These are phyloP conservation scores for Gymnodraco acuticeps DNA, from an alignment of 2,797 vertebrate genomes.

Conservation along the genomic window DNA sequence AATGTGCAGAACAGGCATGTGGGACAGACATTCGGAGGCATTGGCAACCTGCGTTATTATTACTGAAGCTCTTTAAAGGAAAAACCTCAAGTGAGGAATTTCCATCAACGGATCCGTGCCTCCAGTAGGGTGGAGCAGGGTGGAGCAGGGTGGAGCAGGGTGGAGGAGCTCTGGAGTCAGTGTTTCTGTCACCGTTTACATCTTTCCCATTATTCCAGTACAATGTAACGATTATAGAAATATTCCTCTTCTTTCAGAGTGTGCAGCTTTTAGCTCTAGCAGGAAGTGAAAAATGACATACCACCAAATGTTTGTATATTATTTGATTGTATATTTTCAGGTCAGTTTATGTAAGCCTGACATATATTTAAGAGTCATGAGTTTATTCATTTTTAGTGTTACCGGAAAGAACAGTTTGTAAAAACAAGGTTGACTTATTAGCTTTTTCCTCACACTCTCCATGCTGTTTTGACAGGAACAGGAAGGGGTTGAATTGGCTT, in stretches of 20 bases:
- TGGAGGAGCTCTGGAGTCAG: not conserved
- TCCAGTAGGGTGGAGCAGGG: not conserved
- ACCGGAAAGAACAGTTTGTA: not conserved
- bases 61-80: conserved; percentile 14
- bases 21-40: too few species aligned
- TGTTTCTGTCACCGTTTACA: not conserved
- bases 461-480: not conserved
- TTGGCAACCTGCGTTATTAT: not conserved
- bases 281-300: too few species aligned
- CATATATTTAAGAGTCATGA: not conserved
- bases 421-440: not conserved
- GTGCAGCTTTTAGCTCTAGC: too few species aligned
- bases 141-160: not conserved
- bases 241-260: not conserved
- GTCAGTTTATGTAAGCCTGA: not conserved
- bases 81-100: not conserved
- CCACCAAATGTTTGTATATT: too few species aligned
- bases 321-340: too few species aligned
- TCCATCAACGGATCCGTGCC: not conserved
- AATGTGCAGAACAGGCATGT: not conserved
- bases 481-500: not conserved
- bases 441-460: not conserved
- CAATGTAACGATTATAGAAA: not conserved
- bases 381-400: conserved; percentile 1
- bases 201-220: not conserved